Conservation (phyloP, 2,888 invertebrate species). For the Ligdia adustata region DNA sequence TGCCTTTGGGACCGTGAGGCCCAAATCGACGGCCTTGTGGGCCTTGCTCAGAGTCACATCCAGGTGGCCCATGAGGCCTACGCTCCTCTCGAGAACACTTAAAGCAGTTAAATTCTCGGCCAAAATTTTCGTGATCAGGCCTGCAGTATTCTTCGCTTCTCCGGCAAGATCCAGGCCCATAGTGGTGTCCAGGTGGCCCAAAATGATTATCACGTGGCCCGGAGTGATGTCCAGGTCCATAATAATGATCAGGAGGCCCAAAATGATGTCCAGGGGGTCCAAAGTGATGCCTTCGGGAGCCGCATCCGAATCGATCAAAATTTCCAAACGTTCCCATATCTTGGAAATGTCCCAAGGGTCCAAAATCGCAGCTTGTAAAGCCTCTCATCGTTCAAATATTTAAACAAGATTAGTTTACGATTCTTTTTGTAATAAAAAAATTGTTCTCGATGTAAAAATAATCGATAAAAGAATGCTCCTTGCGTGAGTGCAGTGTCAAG, state of each 20-base stretch:
- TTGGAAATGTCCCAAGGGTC: slow-evolving; percentile 13
- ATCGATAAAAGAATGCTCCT: too few relatives aligned
- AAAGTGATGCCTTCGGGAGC: slow-evolving; percentile 4
- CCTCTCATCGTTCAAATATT: slow-evolving; percentile 15
- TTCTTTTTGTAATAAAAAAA: not conserved
- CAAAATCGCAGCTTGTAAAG: slow-evolving; percentile 4
- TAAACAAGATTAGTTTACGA: not conserved
- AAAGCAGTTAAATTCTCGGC: too few relatives aligned
- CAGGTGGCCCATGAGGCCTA: not conserved
- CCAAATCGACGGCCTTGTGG: not conserved
- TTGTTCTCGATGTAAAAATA: not conserved
- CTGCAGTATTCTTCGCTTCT: slow-evolving; percentile 5
- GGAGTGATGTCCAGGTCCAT: slow-evolving; percentile 1
- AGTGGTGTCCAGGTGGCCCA: slow-evolving; percentile 2
- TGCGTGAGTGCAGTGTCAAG: slow-evolving; percentile 4
- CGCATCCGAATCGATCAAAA: slow-evolving; percentile 1
- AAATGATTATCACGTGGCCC: slow-evolving; percentile 1
- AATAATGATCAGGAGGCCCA: not conserved
- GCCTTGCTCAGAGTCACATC: not conserved
- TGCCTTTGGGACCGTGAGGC: not conserved
- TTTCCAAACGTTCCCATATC: slow-evolving; percentile 16
- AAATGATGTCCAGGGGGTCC: not conserved
- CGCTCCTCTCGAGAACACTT: slow-evolving; percentile 1
- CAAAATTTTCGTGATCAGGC: too few relatives aligned
- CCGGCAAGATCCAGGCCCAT: too few relatives aligned